These are phyloP conservation scores for Rousettus leschenaultii DNA, from an alignment of 2,113 vertebrate species.

Conservation along the genomic window DNA sequence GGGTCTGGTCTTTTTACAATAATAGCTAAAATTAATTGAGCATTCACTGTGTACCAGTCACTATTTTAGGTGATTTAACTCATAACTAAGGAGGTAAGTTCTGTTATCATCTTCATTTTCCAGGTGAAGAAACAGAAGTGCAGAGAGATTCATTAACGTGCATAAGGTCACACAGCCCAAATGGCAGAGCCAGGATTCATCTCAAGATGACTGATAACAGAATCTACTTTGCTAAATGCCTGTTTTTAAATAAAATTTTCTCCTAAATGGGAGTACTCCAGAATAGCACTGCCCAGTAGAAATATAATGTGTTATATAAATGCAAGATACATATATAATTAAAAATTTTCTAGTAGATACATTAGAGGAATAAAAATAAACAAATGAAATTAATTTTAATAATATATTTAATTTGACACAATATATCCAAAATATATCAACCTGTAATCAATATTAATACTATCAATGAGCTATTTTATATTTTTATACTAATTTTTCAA, in stretches of 20 bases:
- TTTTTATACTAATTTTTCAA: neutral
- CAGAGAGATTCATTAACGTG: neutral
- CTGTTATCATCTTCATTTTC: neutral
- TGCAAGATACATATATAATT: neutral
- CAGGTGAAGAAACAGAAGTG: neutral
- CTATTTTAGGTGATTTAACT: conserved; percentile 26
- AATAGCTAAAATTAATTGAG: conserved; percentile 28
- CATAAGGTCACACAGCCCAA: conserved; percentile 22
- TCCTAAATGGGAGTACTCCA: neutral
- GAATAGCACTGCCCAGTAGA: neutral
- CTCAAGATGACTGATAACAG: neutral
- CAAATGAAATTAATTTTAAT: conserved; percentile 27
- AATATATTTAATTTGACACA: conserved; percentile 30
- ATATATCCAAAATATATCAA: conserved; percentile 25
- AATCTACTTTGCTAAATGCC: conserved; percentile 29
- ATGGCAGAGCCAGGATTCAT: conserved; percentile 1
- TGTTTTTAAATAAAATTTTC: conserved; percentile 42
- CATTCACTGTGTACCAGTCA: neutral
- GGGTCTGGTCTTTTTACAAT: neutral
- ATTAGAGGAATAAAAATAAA: conserved; percentile 27
- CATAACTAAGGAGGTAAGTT: neutral
- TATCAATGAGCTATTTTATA: neutral
- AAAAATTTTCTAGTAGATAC: neutral
- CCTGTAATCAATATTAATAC: neutral
- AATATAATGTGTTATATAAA: neutral